Evolutionary conservation across 2,113 vertebrate genomes (phyloP).

Genomic region (Hassar affinis): DNA sequence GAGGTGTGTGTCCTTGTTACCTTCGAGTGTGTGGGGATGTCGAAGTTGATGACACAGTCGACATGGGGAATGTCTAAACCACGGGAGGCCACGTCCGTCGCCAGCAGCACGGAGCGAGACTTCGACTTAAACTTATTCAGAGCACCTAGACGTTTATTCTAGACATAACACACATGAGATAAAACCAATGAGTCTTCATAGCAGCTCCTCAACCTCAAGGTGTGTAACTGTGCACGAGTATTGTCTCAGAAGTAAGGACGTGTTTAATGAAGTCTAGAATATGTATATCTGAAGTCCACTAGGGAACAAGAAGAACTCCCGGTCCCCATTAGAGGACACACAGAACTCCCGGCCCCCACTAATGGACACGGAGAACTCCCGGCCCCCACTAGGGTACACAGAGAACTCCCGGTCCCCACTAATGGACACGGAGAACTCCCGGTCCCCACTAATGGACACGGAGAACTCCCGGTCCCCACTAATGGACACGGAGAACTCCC

Average conservation of each 20-base stretch:
- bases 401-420: not conserved
- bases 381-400: too few species aligned
- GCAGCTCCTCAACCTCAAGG: not conserved
- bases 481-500: not conserved
- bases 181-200: not conserved
- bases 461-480: not conserved
- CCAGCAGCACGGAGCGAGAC: constrained; percentile 89
- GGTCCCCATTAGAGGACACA: not conserved
- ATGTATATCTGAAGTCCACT: not conserved
- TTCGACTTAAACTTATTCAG: constrained; percentile 98
- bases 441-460: not conserved
- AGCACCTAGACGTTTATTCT: constrained; percentile 92
- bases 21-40: constrained; percentile 98
- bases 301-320: too few species aligned
- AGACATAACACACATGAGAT: constrained; percentile 31
- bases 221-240: not conserved
- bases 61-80: constrained; percentile 96
- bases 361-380: not conserved
- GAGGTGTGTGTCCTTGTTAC: constrained; percentile 60
- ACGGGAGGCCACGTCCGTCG: constrained; percentile 95
- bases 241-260: not conserved
- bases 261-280: not conserved
- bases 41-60: constrained; percentile 97
- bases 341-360: not conserved
- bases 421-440: not conserved